phyloP scores from a whole-genome alignment of 2,888 invertebrate genomes.

The Laspeyria flexula region DNA sequence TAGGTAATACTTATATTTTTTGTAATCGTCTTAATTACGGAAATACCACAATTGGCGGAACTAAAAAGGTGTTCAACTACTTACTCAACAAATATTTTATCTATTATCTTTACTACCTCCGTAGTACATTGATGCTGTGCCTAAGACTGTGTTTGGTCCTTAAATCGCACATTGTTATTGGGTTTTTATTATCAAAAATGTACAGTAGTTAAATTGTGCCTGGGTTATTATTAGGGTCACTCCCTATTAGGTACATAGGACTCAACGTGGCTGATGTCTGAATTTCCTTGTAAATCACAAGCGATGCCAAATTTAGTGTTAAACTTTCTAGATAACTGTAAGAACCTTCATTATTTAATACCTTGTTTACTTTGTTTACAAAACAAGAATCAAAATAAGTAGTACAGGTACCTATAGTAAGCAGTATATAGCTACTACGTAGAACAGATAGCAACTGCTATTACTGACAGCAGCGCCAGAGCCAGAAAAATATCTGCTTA shows the following conservation, averaged over 20 bases:
- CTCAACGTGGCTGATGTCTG: too few species aligned
- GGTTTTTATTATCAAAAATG: too few species aligned
- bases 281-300: too few species aligned
- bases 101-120: neutral
- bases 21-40: conserved; percentile 40
- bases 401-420: conserved; percentile 2
- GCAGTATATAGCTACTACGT: neutral
- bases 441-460: neutral
- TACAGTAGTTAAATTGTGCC: too few species aligned
- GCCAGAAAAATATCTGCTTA: conserved; percentile 6
- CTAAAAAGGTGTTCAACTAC: conserved; percentile 14
- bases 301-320: neutral
- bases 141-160: too few species aligned
- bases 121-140: too few species aligned
- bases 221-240: too few species aligned
- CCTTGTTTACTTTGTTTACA: neutral
- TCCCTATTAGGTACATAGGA: too few species aligned
- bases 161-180: too few species aligned
- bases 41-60: conserved; percentile 33
- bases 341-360: neutral
- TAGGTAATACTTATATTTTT: conserved; percentile 44
- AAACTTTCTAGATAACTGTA: neutral
- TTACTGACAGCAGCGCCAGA: neutral
- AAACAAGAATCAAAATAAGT: neutral
- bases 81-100: neutral